Evolutionary conservation across 2,888 invertebrate genomes (phyloP), one percentile per base, ranked within the genome.

Genomic region (Hofmannophila pseudospretella): DNA sequence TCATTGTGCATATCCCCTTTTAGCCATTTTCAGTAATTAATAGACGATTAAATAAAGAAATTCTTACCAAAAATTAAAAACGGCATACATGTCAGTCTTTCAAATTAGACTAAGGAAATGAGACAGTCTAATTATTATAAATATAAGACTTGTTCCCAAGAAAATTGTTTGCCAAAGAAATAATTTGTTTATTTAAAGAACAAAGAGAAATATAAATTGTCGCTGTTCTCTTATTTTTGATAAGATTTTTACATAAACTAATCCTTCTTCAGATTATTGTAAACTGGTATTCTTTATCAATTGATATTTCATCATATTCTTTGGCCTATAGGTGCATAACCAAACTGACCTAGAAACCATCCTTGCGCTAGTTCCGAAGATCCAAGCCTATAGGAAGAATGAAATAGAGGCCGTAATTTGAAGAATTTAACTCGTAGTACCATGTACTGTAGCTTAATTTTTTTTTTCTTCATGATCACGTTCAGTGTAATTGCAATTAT

Each of bases 291-390:
- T n/a, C n/a, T n/a, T 5, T 23, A 23, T n/a, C 23, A 23, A n/a
- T 23, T 8, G 23, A 23, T 23, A 23, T 23, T 16, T 16, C 16
- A 16, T 16, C 16, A 5, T 23, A 23, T 23, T 30, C 10, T 32
- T 32, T 32, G 32, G 11, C 22, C 2, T n/a, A 12, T 32, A 32
- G 32, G 22, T 13, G 16, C 10, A 4, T 32, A 32, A 20, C 9
- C 46, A 52, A 52, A 45, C 42, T 51, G 57, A 52, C 65, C 65
- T 66, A 54, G 43, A 47, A 45, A 47, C 43, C 47, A 56, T 62
- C 71, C 71, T 71, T 65, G 72, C 50, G 55, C 72, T 51, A 68
- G 58, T 58, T 67, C 49, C 44, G 48, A 49, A 44, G 42, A 44
- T 45, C 45, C 50, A 51, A 44, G 47, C 49, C 52, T 59, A 57